phyloP scores from a whole-genome alignment of 1,140 invertebrate genomes.

The Zaprionus kolodkinae region DNA sequence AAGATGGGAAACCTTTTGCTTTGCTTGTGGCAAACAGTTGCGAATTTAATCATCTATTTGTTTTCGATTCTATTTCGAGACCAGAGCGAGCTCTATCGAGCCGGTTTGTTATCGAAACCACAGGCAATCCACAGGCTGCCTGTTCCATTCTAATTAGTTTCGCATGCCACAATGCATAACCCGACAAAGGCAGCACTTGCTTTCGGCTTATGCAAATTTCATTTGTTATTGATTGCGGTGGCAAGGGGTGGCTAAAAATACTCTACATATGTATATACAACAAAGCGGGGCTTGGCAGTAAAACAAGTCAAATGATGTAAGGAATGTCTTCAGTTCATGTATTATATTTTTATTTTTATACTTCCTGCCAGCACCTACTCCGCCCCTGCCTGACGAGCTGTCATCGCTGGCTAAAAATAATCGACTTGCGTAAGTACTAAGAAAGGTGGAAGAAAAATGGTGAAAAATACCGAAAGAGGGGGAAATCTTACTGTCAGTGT shows the following conservation, averaged over 20 bases:
- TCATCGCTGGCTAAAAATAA: background rate
- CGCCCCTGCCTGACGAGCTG: background rate
- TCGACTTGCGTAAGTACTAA: background rate
- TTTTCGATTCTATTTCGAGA: constrained; percentile 36
- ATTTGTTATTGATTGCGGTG: constrained; percentile 3
- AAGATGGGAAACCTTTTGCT: constrained; percentile 1
- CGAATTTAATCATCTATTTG: constrained; percentile 56
- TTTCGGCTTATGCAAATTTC: constrained; percentile 30
- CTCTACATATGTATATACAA: background rate
- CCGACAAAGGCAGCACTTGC: background rate
- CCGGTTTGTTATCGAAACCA: background rate
- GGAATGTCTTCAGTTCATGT: background rate
- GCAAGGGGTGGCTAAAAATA: constrained; percentile 16
- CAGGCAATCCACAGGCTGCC: constrained; percentile 4
- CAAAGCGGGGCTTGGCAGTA: background rate
- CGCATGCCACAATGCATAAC: background rate
- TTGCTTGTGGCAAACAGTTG: constrained; percentile 32
- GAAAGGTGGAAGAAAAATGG: background rate
- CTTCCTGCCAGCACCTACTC: background rate
- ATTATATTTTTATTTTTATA: constrained; percentile 2
- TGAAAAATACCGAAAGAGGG: background rate
- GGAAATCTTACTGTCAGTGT: constrained; percentile 5
- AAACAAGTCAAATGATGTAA: constrained; percentile 7
- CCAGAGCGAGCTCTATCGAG: constrained; percentile 4
- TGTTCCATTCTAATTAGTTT: constrained; percentile 56